phyloP scores from a whole-genome alignment of 2,888 invertebrate genomes.

The Proisotoma minuta region DNA sequence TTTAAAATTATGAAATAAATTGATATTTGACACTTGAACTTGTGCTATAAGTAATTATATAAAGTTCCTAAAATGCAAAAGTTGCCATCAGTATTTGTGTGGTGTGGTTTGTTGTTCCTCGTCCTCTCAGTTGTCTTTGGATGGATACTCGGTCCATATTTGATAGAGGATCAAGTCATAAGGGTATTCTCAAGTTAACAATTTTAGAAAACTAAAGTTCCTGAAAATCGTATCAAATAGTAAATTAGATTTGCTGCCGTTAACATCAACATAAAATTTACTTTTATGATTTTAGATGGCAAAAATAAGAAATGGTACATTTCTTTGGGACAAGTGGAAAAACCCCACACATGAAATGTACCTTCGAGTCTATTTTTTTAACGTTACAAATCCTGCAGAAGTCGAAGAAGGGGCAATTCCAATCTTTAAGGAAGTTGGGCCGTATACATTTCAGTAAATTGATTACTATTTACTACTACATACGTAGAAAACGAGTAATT shows the following conservation, averaged over 20 bases:
- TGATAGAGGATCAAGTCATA: constrained; percentile 3
- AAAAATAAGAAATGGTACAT: constrained; percentile 12
- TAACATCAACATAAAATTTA: neutral
- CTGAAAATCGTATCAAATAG: too few relatives aligned
- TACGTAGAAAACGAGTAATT: neutral
- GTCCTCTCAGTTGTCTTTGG: neutral
- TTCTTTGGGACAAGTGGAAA: constrained; percentile 18
- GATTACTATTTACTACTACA: neutral
- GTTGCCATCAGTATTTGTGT: constrained; percentile 2
- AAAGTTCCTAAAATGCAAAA: constrained; percentile 8
- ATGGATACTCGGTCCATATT: constrained; percentile 10
- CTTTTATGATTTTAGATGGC: constrained; percentile 10
- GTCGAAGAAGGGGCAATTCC: constrained; percentile 8
- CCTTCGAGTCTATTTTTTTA: constrained; percentile 16
- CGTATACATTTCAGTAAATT: constrained; percentile 19
- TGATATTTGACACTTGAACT: too few relatives aligned
- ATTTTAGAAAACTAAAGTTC: neutral
- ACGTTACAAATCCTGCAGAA: constrained; percentile 19
- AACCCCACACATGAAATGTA: constrained; percentile 17
- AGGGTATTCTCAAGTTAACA: neutral
- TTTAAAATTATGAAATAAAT: too few relatives aligned
- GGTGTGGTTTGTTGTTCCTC: neutral
- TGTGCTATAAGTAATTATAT: too few relatives aligned
- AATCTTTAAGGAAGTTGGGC: constrained; percentile 18
- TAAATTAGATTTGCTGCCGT: too few relatives aligned